Evolutionary conservation across 2,113 vertebrate species (phyloP).

Genomic region (Corynorhinus townsendii): DNA sequence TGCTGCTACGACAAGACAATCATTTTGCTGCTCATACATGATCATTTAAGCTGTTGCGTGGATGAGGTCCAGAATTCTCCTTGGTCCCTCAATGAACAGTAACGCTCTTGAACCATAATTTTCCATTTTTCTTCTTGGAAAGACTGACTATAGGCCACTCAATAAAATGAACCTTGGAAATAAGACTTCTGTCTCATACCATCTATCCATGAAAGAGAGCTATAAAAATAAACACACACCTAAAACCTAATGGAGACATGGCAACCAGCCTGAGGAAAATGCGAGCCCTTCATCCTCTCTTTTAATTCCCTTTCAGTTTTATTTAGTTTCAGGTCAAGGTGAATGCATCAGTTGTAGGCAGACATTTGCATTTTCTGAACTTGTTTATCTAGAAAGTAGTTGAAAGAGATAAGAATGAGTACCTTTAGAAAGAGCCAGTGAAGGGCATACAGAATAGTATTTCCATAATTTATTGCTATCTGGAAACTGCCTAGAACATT

Average conservation of each 20-base stretch:
- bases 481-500: background rate
- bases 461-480: background rate
- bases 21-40: slow-evolving; percentile 25
- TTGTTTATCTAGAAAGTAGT: slow-evolving; percentile 28
- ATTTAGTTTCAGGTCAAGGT: slow-evolving; percentile 30
- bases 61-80: background rate
- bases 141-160: slow-evolving; percentile 24
- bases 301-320: slow-evolving; percentile 33
- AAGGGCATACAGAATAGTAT: background rate
- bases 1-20: background rate
- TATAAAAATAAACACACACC: slow-evolving; percentile 55
- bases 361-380: slow-evolving; percentile 25
- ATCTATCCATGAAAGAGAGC: slow-evolving; percentile 21
- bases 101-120: slow-evolving; percentile 29
- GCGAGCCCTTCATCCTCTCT: background rate
- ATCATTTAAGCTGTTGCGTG: background rate
- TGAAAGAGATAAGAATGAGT: slow-evolving; percentile 13
- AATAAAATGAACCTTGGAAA: slow-evolving; percentile 55
- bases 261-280: slow-evolving; percentile 31
- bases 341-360: background rate
- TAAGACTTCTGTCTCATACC: slow-evolving; percentile 43
- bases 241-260: slow-evolving; percentile 44
- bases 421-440: background rate
- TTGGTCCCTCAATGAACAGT: background rate
- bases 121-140: slow-evolving; percentile 55